Conservation (phyloP, 53 echinoderm and acorn worm genomes). For the Temnopleurus reevesii region DNA sequence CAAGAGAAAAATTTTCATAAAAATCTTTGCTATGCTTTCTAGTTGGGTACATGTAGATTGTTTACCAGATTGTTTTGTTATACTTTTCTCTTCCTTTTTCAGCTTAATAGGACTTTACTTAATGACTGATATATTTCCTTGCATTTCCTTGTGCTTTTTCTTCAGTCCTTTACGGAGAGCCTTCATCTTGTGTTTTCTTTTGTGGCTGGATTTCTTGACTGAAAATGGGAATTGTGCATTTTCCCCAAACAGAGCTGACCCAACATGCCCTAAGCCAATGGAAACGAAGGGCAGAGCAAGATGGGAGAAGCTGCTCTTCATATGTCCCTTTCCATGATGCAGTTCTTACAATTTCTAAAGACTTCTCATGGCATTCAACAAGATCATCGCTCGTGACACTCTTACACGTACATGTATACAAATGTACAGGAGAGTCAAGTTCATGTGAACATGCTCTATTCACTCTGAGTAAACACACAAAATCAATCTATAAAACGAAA, state of each 20-base stretch:
- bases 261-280: constrained; percentile 74
- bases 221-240: constrained; percentile 28
- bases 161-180: no score
- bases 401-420: no score
- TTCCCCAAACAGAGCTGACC: constrained; percentile 67
- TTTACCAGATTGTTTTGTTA: no score
- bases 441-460: constrained; percentile 55
- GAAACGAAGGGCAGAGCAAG: constrained; percentile 53
- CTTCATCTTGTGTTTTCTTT: no score
- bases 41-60: no score
- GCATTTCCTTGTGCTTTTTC: not conserved
- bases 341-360: constrained; percentile 47
- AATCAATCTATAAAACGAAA: constrained; percentile 65
- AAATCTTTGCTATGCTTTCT: no score
- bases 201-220: no score
- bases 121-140: no score
- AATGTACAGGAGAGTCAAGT: constrained; percentile 15
- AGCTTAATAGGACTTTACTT: no score
- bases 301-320: constrained; percentile 65
- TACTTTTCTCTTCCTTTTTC: no score
- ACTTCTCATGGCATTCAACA: constrained; percentile 14
- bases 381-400: not conserved
- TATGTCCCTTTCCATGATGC: constrained; percentile 61
- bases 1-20: no score
- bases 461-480: constrained; percentile 63